Conservation (phyloP, 2,797 vertebrate genomes). For the Prunella strophiata region DNA sequence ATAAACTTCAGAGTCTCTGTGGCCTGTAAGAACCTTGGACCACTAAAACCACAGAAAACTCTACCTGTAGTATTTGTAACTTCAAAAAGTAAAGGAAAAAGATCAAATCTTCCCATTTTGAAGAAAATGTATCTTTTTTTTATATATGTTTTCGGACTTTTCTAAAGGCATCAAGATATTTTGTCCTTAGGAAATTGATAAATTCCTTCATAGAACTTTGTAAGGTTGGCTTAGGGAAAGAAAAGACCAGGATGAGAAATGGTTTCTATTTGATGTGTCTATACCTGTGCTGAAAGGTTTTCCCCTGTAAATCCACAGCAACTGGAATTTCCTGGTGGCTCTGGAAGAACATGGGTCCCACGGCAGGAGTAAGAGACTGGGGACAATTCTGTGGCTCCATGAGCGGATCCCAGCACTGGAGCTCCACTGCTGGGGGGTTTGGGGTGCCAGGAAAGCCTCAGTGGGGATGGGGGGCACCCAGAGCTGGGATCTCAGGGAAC, state of each 20-base stretch:
- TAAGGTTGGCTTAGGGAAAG: background rate
- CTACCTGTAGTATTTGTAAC: background rate
- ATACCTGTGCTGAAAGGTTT: background rate
- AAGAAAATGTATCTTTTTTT: background rate
- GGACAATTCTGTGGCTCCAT: background rate
- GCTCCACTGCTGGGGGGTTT: background rate
- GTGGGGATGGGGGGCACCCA: background rate
- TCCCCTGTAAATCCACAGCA: background rate
- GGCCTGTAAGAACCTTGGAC: background rate
- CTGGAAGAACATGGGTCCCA: rapidly evolving
- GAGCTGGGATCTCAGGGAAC: no score
- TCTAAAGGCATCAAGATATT: background rate
- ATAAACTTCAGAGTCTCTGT: background rate
- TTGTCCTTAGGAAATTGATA: background rate
- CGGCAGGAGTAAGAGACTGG: background rate
- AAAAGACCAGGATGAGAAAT: background rate
- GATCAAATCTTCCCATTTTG: background rate
- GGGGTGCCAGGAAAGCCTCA: background rate
- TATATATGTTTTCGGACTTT: background rate
- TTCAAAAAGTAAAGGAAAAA: background rate
- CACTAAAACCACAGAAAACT: background rate
- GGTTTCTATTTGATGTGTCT: background rate
- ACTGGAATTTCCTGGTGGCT: background rate
- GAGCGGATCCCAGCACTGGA: background rate
- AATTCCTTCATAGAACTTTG: background rate